Evolutionary conservation across 2,888 invertebrate species (phyloP).

Genomic region (Diabrotica balteata): DNA sequence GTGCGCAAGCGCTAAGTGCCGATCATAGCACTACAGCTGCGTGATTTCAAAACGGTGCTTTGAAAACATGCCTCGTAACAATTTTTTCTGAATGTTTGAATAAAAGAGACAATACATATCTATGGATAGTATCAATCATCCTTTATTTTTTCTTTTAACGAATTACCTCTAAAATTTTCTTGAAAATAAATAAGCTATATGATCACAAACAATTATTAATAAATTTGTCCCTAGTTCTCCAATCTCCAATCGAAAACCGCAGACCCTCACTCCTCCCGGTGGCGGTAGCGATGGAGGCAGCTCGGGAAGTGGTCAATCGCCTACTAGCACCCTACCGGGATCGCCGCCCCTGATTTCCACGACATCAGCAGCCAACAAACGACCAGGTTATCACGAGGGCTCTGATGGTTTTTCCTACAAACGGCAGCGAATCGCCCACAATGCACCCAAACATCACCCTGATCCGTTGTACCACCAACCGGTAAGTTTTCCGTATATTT

Average conservation of each 20-base stretch:
- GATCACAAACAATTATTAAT: too few species aligned
- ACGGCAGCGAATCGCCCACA: slow-evolving; percentile 87
- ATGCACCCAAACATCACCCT: slow-evolving; percentile 54
- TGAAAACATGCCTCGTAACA: too few species aligned
- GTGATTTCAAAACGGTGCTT: too few species aligned
- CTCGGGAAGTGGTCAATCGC: slow-evolving; percentile 81
- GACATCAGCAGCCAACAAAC: slow-evolving; percentile 61
- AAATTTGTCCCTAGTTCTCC: slow-evolving; percentile 7
- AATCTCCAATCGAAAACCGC: slow-evolving; percentile 79
- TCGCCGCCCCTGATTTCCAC: slow-evolving; percentile 78
- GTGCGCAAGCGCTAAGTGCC: too few species aligned
- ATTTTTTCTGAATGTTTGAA: too few species aligned
- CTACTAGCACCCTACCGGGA: slow-evolving; percentile 75
- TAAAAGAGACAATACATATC: too few species aligned
- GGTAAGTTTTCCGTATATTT: slow-evolving; percentile 39
- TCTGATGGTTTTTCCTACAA: slow-evolving; percentile 57
- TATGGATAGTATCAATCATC: too few species aligned
- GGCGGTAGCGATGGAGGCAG: slow-evolving; percentile 83
- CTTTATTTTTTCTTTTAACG: too few species aligned
- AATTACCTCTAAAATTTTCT: too few species aligned
- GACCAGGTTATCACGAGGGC: slow-evolving; percentile 70
- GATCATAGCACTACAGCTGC: too few species aligned
- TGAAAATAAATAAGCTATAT: too few species aligned
- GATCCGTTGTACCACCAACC: slow-evolving; percentile 55
- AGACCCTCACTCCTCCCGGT: slow-evolving; percentile 88